Percentiles rank a stretch among this genome's conserved stretches.
phyloP scores from a whole-genome alignment of 2,113 vertebrate species.

The Aphyosemion australe region DNA sequence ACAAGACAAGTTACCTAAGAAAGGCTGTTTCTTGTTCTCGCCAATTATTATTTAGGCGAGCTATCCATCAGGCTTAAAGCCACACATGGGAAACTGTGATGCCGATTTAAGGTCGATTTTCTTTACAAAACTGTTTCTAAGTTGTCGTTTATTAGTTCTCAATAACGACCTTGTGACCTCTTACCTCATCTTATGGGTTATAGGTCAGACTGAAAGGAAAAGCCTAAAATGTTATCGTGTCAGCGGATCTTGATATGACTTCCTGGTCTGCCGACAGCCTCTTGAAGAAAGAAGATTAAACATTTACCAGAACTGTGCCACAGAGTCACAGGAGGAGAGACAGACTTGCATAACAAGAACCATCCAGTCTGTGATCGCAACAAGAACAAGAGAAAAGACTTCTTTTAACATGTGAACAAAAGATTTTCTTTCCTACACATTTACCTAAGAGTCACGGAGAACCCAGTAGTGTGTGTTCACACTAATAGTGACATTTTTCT shows the following conservation, averaged over 20 bases:
- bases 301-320: constrained; percentile 38
- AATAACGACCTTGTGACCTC: constrained; percentile 12
- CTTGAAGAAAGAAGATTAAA: constrained; percentile 28
- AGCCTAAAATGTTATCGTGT: constrained; percentile 44
- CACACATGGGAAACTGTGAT: no score
- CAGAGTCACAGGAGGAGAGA: constrained; percentile 7
- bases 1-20: constrained; percentile 29
- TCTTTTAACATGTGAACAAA: constrained; percentile 52
- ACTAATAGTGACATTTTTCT: not conserved
- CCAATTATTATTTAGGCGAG: not conserved
- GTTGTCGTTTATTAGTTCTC: constrained; percentile 1
- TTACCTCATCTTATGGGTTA: not conserved
- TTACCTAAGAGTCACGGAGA: constrained; percentile 33
- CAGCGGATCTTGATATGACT: constrained; percentile 26
- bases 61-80: no score
- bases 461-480: constrained; percentile 11
- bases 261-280: not conserved
- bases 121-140: not conserved
- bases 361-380: constrained; percentile 2
- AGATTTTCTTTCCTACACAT: no score
- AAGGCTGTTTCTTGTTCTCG: constrained; percentile 19
- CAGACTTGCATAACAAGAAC: constrained; percentile 49
- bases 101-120: not conserved
- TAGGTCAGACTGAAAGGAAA: constrained; percentile 34
- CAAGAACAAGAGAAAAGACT: constrained; percentile 18